Conservation (phyloP, 2,888 invertebrate genomes). For the Ochropacha duplaris region DNA sequence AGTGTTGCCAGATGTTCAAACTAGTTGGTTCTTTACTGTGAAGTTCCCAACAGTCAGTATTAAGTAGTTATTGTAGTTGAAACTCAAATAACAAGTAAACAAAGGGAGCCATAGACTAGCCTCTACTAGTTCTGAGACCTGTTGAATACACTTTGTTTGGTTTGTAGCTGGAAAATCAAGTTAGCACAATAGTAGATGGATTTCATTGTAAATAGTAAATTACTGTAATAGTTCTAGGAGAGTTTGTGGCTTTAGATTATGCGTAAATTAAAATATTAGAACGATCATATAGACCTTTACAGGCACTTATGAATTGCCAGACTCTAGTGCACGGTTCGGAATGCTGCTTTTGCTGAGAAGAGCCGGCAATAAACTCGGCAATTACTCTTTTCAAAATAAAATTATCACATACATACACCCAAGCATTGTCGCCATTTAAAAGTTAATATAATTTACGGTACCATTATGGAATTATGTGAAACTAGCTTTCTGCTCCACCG, state of each 20-base stretch:
- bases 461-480: too few relatives aligned
- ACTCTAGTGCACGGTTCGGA: too few relatives aligned
- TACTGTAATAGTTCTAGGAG: background rate
- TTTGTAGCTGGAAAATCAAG: background rate
- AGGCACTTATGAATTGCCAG: too few relatives aligned
- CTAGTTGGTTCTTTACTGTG: background rate
- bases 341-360: too few relatives aligned
- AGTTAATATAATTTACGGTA: too few relatives aligned
- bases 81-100: conserved; percentile 12
- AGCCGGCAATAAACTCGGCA: too few relatives aligned
- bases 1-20: background rate
- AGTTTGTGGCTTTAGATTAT: background rate
- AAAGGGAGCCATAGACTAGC: conserved; percentile 9
- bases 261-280: background rate
- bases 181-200: background rate
- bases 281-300: too few relatives aligned
- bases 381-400: too few relatives aligned
- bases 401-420: too few relatives aligned
- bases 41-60: conserved; percentile 3
- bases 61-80: conserved; percentile 5
- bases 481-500: too few relatives aligned
- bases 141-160: conserved; percentile 30
- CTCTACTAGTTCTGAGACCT: conserved; percentile 35
- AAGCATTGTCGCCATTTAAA: too few relatives aligned
- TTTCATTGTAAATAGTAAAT: background rate